phyloP scores from a whole-genome alignment of 2,797 vertebrate genomes.

The Chaetophractus vellerosus region DNA sequence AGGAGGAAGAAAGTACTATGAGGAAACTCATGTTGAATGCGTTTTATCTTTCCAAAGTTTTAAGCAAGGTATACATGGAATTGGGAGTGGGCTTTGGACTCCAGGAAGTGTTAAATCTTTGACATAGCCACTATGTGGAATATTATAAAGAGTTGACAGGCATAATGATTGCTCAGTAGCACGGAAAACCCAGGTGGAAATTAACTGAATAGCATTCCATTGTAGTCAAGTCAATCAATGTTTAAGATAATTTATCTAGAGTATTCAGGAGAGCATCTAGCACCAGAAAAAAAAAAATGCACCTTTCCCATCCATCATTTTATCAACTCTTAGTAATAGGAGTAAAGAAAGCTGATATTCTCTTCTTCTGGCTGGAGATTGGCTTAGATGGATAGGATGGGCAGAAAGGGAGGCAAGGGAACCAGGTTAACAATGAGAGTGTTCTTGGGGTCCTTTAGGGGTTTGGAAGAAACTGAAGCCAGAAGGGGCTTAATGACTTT shows the following conservation, averaged over 20 bases:
- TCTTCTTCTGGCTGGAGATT: background rate
- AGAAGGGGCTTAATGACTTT: background rate
- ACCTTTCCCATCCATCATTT: background rate
- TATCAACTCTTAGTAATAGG: background rate
- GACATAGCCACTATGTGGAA: background rate
- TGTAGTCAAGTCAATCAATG: background rate
- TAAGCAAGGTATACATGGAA: background rate
- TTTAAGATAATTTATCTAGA: background rate
- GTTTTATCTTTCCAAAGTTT: constrained; percentile 13
- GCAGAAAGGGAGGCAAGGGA: background rate
- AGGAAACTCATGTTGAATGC: background rate
- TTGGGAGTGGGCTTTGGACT: constrained; percentile 20
- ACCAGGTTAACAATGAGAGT: background rate
- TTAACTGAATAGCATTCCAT: background rate
- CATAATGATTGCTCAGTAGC: background rate
- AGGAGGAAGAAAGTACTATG: background rate
- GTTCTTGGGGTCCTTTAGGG: background rate
- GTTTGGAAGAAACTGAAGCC: background rate
- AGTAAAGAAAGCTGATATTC: background rate
- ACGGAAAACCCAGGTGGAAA: background rate
- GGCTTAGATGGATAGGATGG: background rate
- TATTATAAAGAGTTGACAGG: background rate
- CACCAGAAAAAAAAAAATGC: background rate
- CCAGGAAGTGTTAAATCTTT: background rate
- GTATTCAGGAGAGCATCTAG: background rate